Evolutionary conservation across 2,888 invertebrate species (phyloP), one percentile per base, ranked within the genome.

Genomic region (Idaea aversata): DNA sequence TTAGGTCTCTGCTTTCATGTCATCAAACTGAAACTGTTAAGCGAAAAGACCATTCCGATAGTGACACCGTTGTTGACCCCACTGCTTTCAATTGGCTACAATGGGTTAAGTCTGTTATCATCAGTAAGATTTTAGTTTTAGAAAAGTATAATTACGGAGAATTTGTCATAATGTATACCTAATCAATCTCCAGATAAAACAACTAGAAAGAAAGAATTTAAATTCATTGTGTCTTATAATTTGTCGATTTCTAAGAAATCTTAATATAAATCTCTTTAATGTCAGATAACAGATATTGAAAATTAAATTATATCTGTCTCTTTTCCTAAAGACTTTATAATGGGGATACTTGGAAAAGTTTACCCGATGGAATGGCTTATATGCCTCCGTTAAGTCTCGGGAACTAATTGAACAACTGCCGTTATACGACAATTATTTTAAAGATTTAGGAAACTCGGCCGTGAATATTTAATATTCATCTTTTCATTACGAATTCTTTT

Each of bases 311-410:
- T 82, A 85, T 87, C 82, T 80, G 70, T 78, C 70, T 67, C 73
- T 67, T 73, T 77, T 73, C 80, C 78, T 79, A 80, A 85, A 81
- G 79, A 85, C 81, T 84, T 86, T 83, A 80, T 84, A 85, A 87
- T 84, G 79, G 82, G 61, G 71, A 70, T 65, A 70, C 68, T 74
- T 76, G 69, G 73, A 74, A 25, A 83, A 85, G 78, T 84, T 83
- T 77, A 76, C 79, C 77, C 65, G 65, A 72, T 69, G 64, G 69
- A 76, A 75, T 73, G 47, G 47, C 47, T 47, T 47, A 47, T 47
- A 47, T 47, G 73, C 69, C 71, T 69, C 75, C 76, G 78, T 78
- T 75, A 72, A 70, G 70, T 65, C 65, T 66, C 57, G 70, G 63
- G 70, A 82, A 84, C 80, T 83, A 83, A 85, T 85, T 82, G 82